Conservation (phyloP, 2,797 vertebrate species). For the Karalla daura region DNA sequence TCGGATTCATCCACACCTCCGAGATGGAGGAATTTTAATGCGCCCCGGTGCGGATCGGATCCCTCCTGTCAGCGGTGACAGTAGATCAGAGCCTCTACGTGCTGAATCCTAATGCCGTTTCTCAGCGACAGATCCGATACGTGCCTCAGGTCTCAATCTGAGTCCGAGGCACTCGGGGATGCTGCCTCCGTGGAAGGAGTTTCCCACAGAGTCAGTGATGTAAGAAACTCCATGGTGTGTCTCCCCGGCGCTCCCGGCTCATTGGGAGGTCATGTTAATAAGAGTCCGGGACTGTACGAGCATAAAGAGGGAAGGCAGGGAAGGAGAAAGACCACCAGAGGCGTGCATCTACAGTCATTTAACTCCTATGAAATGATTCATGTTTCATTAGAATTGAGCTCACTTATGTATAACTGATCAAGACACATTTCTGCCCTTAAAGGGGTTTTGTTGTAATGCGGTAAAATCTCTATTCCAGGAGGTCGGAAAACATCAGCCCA, state of each 20-base stretch:
- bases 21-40: slow-evolving; percentile 29
- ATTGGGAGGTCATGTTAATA: too few species aligned
- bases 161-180: neutral
- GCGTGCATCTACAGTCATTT: slow-evolving; percentile 29
- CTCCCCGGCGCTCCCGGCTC: slow-evolving; percentile 6
- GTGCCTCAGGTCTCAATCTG: neutral
- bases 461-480: too few species aligned
- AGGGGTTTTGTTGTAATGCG: too few species aligned
- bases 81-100: neutral
- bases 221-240: neutral
- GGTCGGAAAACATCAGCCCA: too few species aligned
- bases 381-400: slow-evolving; percentile 39
- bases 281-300: too few species aligned
- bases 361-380: slow-evolving; percentile 3
- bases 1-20: slow-evolving; percentile 16
- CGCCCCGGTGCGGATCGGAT: slow-evolving; percentile 5
- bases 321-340: neutral
- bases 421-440: slow-evolving; percentile 18
- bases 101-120: slow-evolving; percentile 31
- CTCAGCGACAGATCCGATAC: neutral
- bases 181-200: slow-evolving; percentile 5
- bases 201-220: slow-evolving; percentile 22
- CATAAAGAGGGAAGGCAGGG: neutral
- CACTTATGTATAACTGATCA: slow-evolving; percentile 3
- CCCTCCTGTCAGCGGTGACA: slow-evolving; percentile 21